These are phyloP conservation scores for Bombus haemorrhoidalis DNA, from an alignment of 1,140 invertebrate genomes.

Conservation along the genomic window DNA sequence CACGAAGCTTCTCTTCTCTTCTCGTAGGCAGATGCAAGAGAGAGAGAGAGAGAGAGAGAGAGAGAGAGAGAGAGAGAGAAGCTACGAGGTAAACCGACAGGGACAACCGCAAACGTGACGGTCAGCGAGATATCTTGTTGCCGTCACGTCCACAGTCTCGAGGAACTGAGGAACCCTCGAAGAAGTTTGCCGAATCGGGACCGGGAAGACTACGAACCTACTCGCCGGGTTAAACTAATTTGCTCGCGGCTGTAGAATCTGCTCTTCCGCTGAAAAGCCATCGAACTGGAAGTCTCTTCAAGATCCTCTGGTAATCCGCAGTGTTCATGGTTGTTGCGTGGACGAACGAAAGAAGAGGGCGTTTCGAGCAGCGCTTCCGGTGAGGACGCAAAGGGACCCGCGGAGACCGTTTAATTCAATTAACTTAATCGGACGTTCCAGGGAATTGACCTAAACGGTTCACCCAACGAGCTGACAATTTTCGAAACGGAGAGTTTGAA, in stretches of 20 bases:
- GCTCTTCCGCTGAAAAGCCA: conserved; percentile 9
- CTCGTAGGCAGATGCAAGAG: conserved; percentile 16
- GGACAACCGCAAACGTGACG: conserved; percentile 47
- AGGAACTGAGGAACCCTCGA: conserved; percentile 30
- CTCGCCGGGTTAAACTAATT: conserved; percentile 49
- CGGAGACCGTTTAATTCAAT: conserved; percentile 28
- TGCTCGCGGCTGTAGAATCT: background rate
- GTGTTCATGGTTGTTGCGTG: conserved; percentile 18
- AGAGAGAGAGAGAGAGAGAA: no score
- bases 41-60: no score
- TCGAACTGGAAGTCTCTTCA: conserved; percentile 42
- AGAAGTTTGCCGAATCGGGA: conserved; percentile 23
- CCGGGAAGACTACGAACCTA: background rate
- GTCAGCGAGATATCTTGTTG: conserved; percentile 47
- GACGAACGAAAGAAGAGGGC: background rate
- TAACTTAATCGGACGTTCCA: conserved; percentile 31
- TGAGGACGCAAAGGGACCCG: no score
- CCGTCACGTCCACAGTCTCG: conserved; percentile 7
- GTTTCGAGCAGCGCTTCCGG: no score
- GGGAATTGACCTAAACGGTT: background rate
- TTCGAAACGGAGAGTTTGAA: background rate
- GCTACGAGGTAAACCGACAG: conserved; percentile 11
- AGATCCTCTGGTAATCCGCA: conserved; percentile 18
- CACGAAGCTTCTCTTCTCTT: background rate
- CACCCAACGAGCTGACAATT: background rate